phyloP scores from a whole-genome alignment of 2,888 invertebrate genomes.

The Agrilus mali region DNA sequence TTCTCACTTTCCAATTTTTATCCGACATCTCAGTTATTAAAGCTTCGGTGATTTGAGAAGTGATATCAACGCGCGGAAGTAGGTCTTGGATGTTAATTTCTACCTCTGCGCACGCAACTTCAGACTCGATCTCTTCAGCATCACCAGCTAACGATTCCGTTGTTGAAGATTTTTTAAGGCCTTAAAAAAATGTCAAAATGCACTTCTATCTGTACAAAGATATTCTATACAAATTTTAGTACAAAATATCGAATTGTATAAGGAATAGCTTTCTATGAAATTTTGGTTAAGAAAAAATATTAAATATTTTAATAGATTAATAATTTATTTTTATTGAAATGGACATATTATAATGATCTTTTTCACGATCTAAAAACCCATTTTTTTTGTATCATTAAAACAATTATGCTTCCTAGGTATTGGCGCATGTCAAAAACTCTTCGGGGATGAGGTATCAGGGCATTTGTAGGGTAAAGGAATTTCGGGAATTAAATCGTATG shows the following conservation, averaged over 20 bases:
- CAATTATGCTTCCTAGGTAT: too few species aligned
- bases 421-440: too few species aligned
- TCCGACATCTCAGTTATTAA: slow-evolving; percentile 71
- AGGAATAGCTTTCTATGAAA: too few species aligned
- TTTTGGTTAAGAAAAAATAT: too few species aligned
- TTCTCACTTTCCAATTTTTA: slow-evolving; percentile 87
- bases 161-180: slow-evolving; percentile 16
- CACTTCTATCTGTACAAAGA: neutral
- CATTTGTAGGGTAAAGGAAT: too few species aligned
- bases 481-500: too few species aligned
- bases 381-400: too few species aligned
- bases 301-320: neutral
- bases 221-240: too few species aligned
- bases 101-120: slow-evolving; percentile 36
- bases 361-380: too few species aligned
- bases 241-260: too few species aligned
- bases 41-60: slow-evolving; percentile 67
- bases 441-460: too few species aligned
- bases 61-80: slow-evolving; percentile 68
- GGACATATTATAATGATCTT: neutral
- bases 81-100: slow-evolving; percentile 51
- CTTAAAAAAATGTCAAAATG: slow-evolving; percentile 8
- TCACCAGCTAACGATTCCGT: slow-evolving; percentile 9
- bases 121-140: slow-evolving; percentile 28
- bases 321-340: slow-evolving; percentile 1